Base-by-base conservation (phyloP, 2,797 vertebrate genomes). In the Eulemur albifrons region DNA sequence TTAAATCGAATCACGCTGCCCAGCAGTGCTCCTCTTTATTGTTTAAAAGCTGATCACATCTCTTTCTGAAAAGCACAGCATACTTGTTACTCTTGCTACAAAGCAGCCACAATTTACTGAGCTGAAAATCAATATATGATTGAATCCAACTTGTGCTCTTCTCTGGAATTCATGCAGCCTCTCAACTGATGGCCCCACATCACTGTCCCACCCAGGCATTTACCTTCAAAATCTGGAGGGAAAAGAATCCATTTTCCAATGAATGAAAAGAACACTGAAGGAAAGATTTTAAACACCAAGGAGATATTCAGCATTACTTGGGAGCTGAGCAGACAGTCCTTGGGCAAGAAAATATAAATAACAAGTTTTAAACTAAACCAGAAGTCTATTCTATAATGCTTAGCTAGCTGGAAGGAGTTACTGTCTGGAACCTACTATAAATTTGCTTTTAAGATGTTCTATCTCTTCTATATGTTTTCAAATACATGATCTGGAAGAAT, bases 51-150 rank as follows among this genome's bases (percentile, higher is more conserved):
- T 96, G 98, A 97, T 95, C 95, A 93, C 88, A 90, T 97, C 92
- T 93, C 90, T 96, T 95, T 97, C 91, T 96, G 87, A 97, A 97
- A 95, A 90, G 87, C 92, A 81, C 90, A 92, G 87, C 6, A 0
- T 61, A 97, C 96, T 96, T 96, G 96, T 94, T 97, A 97, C 87
- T 88, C 94, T 97, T 84, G 81, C 94, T 93, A 96, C 0, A 23
- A 94, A 96, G 77, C 96, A 93, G 84, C 93, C 87, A 92, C 92
- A 96, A 97, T 97, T 97, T 97, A 92, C 97, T 86, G 84, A 80
- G 94, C 95, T 94, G 88, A 96, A 97, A 97, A 98, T 98, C 98
- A 98, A 97, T 98, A 97, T 83, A 63, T 96, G 96, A 97, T 97
- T 97, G 96, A 97, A 97, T 97, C 88, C 88, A 98, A 92, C 95